Evolutionary conservation across 2,797 vertebrate species (phyloP).

Genomic region (Limosa lapponica): DNA sequence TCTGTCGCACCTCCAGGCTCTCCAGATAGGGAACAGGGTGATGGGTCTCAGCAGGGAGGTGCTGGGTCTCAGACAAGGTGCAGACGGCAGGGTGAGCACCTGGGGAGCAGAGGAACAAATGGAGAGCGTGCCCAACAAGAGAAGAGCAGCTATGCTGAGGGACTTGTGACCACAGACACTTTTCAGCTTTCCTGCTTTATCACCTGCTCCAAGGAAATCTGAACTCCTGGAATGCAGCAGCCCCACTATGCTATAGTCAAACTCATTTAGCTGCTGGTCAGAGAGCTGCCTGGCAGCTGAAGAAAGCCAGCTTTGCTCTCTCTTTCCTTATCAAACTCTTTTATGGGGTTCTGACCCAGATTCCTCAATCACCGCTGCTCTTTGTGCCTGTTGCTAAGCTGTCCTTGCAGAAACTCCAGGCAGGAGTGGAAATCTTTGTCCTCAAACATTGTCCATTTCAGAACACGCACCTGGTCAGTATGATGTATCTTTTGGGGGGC

Average conservation of each 20-base stretch:
- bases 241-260: neutral
- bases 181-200: neutral
- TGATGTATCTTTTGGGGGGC: neutral
- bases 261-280: neutral
- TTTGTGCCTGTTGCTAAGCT: neutral
- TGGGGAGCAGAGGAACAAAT: neutral
- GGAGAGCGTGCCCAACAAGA: rapidly evolving
- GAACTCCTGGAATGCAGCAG: neutral
- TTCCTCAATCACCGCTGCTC: rapidly evolving
- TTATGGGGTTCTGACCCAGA: neutral
- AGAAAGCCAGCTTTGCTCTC: neutral
- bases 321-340: neutral
- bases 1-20: neutral
- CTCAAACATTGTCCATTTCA: neutral
- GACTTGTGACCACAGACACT: rapidly evolving
- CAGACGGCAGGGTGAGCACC: neutral
- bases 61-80: neutral
- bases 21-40: rapidly evolving
- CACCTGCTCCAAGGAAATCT: neutral
- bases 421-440: neutral
- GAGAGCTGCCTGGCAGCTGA: neutral
- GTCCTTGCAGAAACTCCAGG: neutral
- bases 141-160: neutral
- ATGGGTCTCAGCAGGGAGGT: neutral
- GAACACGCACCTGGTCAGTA: rapidly evolving